Evolutionary conservation across 2,113 vertebrate genomes (phyloP).

Genomic region (Mesembrinibis cayennensis): DNA sequence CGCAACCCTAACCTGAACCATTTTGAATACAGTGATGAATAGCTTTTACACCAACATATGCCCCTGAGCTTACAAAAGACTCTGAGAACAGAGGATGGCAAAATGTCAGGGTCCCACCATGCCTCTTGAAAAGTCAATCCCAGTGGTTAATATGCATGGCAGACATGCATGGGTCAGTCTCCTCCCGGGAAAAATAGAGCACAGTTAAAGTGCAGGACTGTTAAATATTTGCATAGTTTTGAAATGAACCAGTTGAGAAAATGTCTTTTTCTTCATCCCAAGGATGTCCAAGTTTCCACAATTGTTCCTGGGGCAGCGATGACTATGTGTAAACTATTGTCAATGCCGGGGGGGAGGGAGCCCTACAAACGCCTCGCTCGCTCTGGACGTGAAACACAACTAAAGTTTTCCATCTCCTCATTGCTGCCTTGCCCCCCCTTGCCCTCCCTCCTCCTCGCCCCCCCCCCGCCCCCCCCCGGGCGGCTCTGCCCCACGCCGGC

Average conservation of each 20-base stretch:
- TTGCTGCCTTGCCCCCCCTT: not conserved
- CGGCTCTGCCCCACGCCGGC: not conserved
- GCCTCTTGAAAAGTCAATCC: not conserved
- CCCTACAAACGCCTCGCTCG: not conserved
- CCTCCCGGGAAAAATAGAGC: not conserved
- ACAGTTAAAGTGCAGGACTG: not conserved
- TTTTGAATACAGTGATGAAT: not conserved
- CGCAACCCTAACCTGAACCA: not conserved
- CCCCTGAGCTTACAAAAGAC: not conserved
- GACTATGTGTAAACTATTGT: not conserved
- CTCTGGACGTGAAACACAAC: not conserved
- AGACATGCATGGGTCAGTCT: not conserved
- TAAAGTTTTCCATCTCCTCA: not conserved
- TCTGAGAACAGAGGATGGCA: not conserved
- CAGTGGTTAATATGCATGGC: not conserved
- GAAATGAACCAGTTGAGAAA: slow-evolving; percentile 19
- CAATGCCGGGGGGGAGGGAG: not conserved
- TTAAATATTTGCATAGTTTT: slow-evolving; percentile 49
- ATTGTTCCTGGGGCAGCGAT: not conserved
- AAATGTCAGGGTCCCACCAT: not conserved
- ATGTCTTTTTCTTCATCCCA: not conserved
- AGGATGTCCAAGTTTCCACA: slow-evolving; percentile 42
- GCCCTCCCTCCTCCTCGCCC: too few relatives aligned
- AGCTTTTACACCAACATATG: not conserved
- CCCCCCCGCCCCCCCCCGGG: too few relatives aligned